phyloP scores from a whole-genome alignment of 2,797 vertebrate genomes.

The Pseudopleuronectes americanus region DNA sequence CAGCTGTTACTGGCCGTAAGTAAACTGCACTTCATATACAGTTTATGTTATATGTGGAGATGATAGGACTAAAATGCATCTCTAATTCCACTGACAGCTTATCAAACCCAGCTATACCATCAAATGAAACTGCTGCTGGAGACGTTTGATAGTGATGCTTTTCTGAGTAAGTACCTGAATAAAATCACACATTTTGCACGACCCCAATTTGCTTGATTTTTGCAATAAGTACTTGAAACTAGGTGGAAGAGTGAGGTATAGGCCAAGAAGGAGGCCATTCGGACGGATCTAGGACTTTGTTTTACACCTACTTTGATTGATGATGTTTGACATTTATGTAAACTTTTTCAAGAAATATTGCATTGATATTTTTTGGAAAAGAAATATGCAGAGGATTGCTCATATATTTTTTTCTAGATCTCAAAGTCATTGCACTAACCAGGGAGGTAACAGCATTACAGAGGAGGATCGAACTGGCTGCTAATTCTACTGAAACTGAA shows the following conservation, averaged over 20 bases:
- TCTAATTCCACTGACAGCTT: constrained; percentile 42
- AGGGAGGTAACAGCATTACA: constrained; percentile 24
- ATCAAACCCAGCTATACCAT: constrained; percentile 38
- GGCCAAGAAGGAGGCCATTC: too few relatives aligned
- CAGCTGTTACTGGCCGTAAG: constrained; percentile 41
- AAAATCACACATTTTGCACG: too few relatives aligned
- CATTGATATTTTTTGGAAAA: too few relatives aligned
- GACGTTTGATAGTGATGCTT: constrained; percentile 28
- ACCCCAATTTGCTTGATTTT: too few relatives aligned
- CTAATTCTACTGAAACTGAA: constrained; percentile 15
- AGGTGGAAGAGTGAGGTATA: too few relatives aligned
- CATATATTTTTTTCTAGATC: constrained; percentile 52
- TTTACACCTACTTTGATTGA: neutral
- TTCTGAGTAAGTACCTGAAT: constrained; percentile 40
- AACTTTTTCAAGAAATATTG: neutral
- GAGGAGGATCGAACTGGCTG: constrained; percentile 2
- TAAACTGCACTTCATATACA: neutral
- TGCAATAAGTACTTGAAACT: too few relatives aligned
- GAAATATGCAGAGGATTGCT: too few relatives aligned
- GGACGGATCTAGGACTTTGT: too few relatives aligned
- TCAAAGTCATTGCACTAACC: constrained; percentile 42
- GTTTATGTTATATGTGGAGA: neutral
- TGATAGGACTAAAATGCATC: neutral
- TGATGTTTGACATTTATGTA: neutral
- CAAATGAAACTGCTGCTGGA: constrained; percentile 43